Evolutionary conservation across 2,888 invertebrate genomes (phyloP).

Genomic region (Agonopterix heracliana): DNA sequence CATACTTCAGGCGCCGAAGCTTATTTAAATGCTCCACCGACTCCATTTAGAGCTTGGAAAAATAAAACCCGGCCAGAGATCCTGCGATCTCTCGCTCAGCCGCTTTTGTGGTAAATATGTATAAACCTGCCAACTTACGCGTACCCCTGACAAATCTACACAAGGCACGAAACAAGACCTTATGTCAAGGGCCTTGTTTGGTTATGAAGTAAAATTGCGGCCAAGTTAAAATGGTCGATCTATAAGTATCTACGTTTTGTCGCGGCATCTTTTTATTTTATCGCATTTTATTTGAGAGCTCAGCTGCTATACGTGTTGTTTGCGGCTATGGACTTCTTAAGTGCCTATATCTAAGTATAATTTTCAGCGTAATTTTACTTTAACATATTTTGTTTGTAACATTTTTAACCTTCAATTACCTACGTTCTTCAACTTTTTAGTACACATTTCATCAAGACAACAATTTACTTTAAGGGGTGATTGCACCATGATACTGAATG

Average conservation of each 20-base stretch:
- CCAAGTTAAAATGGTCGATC: slow-evolving; percentile 32
- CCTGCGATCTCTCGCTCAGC: slow-evolving; percentile 71
- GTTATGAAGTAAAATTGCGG: slow-evolving; percentile 9
- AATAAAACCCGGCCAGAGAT: slow-evolving; percentile 72
- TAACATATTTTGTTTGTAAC: background rate
- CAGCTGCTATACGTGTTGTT: slow-evolving; percentile 69
- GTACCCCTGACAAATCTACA: slow-evolving; percentile 14
- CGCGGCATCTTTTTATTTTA: slow-evolving; percentile 71
- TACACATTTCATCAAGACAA: background rate
- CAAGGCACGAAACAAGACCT: slow-evolving; percentile 25
- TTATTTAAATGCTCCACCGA: slow-evolving; percentile 77
- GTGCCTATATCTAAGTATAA: background rate
- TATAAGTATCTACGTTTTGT: slow-evolving; percentile 70
- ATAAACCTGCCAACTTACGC: slow-evolving; percentile 53
- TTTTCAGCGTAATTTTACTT: too few species aligned
- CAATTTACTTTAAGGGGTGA: background rate
- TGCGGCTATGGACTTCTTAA: slow-evolving; percentile 38
- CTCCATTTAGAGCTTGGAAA: slow-evolving; percentile 76
- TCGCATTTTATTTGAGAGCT: slow-evolving; percentile 70
- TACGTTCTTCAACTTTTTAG: background rate
- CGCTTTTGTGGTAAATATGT: slow-evolving; percentile 77
- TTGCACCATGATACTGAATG: too few species aligned
- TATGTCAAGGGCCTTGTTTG: slow-evolving; percentile 18
- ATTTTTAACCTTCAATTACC: background rate
- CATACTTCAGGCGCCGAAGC: slow-evolving; percentile 73